Base-by-base conservation (phyloP, 2,888 invertebrate genomes). In the Ochropleura leucogaster region DNA sequence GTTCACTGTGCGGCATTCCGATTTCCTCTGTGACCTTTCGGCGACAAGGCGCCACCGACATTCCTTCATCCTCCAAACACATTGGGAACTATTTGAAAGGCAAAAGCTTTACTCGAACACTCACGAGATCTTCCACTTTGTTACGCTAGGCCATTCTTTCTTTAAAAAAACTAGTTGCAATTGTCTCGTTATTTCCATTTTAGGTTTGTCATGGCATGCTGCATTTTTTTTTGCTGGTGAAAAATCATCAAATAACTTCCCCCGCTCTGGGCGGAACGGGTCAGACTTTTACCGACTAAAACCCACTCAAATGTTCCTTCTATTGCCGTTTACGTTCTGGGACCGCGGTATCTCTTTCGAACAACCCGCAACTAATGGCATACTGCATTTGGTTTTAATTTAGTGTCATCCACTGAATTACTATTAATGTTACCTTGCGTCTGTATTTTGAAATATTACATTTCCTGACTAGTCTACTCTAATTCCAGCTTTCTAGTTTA, bases 21-120 rank as follows among this genome's bases (percentile, higher is more conserved):
- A 30, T 30, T 30, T 30, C 30, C 18, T 60, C 18, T 53, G 57
- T 89, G 91, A 92, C 92, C 92, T 93, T 92, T 92, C 40, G 46
- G 5, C 40, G 76, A 85, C 72, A 63, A 81, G 84, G 85, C 86
- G 87, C 76, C 72, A 66, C n/a, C 53, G 47, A 65, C 83, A 87
- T 91, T 90, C 82, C 57, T 74, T 67, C 44, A 55, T 18, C 16
- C 44, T 77, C 87, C 88, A 85, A 85, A 86, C 80, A 79, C 53
- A 51, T 75, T 30, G 18, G 18, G 55, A 70, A 74, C 44, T n/a
- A 20, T 74, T 62, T 63, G 16, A 53, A 66, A 44, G 20, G 40
- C 14, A 73, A 7, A 60, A 30, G 7, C 30, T 6, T 16, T 18
- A 10, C 12, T n/a, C n/a, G n/a, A 44, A 3, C 30, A 30, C 3